phyloP scores from a whole-genome alignment of 2,797 vertebrate species.

The Gallinago nigripennis region DNA sequence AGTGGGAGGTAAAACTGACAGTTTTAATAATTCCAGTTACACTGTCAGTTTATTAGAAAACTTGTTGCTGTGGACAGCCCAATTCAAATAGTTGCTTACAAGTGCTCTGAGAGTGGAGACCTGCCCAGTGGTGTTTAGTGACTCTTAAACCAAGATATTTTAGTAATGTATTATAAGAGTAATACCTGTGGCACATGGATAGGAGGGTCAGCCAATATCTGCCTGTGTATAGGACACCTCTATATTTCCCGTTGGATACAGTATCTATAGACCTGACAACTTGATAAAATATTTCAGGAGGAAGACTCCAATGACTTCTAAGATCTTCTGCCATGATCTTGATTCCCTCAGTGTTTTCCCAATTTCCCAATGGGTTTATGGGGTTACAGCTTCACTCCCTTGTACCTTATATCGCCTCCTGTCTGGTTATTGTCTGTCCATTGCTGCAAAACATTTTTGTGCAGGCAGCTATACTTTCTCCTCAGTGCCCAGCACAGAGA shows the following conservation, averaged over 20 bases:
- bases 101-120: background rate
- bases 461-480: background rate
- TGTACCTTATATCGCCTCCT: background rate
- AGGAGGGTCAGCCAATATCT: background rate
- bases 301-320: background rate
- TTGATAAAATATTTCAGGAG: background rate
- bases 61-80: background rate
- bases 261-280: background rate
- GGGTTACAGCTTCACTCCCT: background rate
- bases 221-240: background rate
- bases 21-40: background rate
- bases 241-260: background rate
- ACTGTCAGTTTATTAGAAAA: background rate
- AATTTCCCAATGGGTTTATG: background rate
- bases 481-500: background rate
- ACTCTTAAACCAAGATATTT: background rate
- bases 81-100: background rate
- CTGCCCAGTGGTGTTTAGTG: background rate
- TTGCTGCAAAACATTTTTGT: rapidly evolving
- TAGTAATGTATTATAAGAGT: background rate
- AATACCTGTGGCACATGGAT: background rate
- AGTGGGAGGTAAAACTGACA: background rate
- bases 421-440: background rate
- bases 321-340: background rate
- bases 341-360: background rate